Evolutionary conservation across 1,140 invertebrate genomes (phyloP).

Genomic region (Phocides pigmalion): DNA sequence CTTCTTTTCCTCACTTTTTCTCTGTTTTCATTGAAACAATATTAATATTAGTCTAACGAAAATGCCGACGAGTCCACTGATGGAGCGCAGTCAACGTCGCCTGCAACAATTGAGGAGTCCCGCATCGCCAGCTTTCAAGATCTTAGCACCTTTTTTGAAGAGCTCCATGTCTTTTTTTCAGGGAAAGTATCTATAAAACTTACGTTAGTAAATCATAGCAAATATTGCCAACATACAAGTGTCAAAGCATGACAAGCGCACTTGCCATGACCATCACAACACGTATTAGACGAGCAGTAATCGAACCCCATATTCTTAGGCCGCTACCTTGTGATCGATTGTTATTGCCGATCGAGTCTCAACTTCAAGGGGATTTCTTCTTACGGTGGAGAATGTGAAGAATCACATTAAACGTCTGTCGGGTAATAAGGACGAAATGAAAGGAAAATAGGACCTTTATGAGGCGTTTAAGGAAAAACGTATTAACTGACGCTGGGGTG

Average conservation of each 20-base stretch:
- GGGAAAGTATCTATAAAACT: too few species aligned
- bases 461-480: slow-evolving; percentile 27
- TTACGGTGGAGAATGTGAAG: slow-evolving; percentile 19
- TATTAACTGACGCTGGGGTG: slow-evolving; percentile 20
- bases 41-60: too few species aligned
- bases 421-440: slow-evolving; percentile 36
- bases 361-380: slow-evolving; percentile 35
- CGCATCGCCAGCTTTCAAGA: too few species aligned
- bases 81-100: too few species aligned
- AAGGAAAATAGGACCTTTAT: slow-evolving; percentile 38
- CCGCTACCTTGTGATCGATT: slow-evolving; percentile 33
- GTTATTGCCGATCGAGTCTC: slow-evolving; percentile 33
- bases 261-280: slow-evolving; percentile 2
- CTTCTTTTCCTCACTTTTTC: too few species aligned
- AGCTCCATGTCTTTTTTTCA: too few species aligned
- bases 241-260: neutral
- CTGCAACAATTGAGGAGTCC: too few species aligned
- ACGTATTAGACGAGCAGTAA: slow-evolving; percentile 18
- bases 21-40: too few species aligned
- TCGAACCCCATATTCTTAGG: slow-evolving; percentile 23
- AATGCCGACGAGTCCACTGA: too few species aligned
- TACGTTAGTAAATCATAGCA: too few species aligned
- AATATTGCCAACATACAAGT: too few species aligned
- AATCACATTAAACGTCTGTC: slow-evolving; percentile 33
- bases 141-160: too few species aligned